Conservation (phyloP, 23 tunicate genomes). For the Phallusia fumigata region DNA sequence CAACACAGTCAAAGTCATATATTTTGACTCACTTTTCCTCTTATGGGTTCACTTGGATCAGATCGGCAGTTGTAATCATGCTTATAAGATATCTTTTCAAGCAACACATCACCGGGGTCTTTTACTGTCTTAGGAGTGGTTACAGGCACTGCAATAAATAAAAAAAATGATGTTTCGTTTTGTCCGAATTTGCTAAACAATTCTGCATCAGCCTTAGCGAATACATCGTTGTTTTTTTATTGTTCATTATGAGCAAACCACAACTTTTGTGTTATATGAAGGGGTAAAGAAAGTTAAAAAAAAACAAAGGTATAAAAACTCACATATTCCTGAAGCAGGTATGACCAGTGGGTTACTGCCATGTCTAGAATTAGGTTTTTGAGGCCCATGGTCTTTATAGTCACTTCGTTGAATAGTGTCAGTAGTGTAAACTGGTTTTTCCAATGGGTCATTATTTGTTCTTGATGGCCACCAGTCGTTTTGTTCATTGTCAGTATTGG, state of each 20-base stretch:
- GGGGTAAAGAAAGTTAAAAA: no score
- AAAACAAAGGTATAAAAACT: neutral
- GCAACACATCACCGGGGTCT: constrained; percentile 55
- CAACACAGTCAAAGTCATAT: no score
- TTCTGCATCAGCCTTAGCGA: no score
- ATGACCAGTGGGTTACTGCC: constrained; percentile 32
- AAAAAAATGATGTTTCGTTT: no score
- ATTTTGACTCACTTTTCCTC: constrained; percentile 59
- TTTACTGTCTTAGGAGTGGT: constrained; percentile 26
- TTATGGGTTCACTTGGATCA: constrained; percentile 48
- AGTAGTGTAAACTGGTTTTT: constrained; percentile 21
- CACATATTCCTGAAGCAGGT: constrained; percentile 64
- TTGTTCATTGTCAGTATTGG: constrained; percentile 27
- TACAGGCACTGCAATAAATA: constrained; percentile 53
- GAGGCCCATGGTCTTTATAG: constrained; percentile 21
- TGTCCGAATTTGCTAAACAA: no score
- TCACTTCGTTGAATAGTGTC: constrained; percentile 59
- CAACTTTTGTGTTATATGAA: no score
- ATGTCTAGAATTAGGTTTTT: constrained; percentile 27
- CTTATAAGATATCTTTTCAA: constrained; percentile 63
- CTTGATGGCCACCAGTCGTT: constrained; percentile 69
- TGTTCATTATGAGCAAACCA: no score
- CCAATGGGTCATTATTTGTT: constrained; percentile 21
- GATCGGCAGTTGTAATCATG: constrained; percentile 58
- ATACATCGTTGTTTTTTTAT: no score